Conservation (phyloP, 2,888 invertebrate genomes). For the Meloe dianella region DNA sequence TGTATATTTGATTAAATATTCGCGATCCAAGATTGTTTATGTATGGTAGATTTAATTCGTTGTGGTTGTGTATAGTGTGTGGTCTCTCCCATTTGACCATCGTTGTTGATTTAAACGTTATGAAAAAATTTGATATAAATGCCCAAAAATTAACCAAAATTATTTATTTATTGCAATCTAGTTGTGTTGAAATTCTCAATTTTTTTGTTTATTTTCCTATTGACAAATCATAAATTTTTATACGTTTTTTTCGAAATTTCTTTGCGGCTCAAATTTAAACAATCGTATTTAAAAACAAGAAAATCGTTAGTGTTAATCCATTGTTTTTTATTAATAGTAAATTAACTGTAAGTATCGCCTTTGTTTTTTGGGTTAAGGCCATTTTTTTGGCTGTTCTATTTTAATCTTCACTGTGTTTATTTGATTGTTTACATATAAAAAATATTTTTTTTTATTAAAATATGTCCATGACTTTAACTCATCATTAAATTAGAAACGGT, state of each 20-base stretch:
- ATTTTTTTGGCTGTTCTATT: background rate
- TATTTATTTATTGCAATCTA: background rate
- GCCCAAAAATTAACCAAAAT: background rate
- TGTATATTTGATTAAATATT: no score
- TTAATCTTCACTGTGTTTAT: background rate
- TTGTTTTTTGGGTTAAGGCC: constrained; percentile 4
- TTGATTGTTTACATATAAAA: background rate
- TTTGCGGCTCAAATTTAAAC: background rate
- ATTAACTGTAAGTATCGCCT: background rate
- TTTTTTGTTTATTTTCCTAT: background rate
- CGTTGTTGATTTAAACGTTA: background rate
- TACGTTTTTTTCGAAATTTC: background rate
- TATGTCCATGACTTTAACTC: no score
- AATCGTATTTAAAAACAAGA: background rate
- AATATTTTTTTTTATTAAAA: no score
- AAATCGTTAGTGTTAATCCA: background rate
- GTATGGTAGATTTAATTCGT: no score
- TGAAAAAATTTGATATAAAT: background rate
- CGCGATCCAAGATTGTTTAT: no score
- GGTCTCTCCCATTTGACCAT: background rate
- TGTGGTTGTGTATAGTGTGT: background rate
- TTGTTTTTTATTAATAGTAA: background rate
- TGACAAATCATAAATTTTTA: background rate
- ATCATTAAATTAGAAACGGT: no score
- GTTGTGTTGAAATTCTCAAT: no score